Evolutionary conservation across 2,797 vertebrate genomes (phyloP).

Genomic region (Cetoscarus ocellatus): DNA sequence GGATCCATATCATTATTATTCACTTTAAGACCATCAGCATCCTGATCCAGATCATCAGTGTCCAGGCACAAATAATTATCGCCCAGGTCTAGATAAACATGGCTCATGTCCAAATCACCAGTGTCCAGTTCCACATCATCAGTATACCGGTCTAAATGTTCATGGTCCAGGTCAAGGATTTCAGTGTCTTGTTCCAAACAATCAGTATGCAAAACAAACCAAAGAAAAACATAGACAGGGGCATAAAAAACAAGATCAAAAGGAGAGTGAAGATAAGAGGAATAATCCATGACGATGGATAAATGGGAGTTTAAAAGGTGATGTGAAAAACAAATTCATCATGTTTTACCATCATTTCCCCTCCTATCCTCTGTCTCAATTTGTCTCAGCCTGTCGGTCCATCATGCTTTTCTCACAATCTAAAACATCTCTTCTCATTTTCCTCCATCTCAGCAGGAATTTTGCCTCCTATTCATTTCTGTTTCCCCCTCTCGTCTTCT

Average conservation of each 20-base stretch:
- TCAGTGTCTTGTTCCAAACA: too few species aligned
- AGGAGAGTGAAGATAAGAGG: slow-evolving; percentile 2
- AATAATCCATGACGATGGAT: background rate
- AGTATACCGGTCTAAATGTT: too few species aligned
- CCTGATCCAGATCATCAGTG: too few species aligned
- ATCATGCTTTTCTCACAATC: slow-evolving; percentile 33
- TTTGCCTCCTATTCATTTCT: slow-evolving; percentile 17
- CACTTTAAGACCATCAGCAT: too few species aligned
- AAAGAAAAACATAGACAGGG: background rate
- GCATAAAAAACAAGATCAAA: background rate
- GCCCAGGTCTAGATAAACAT: too few species aligned
- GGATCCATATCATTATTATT: too few species aligned
- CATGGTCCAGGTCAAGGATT: too few species aligned
- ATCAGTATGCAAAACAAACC: background rate
- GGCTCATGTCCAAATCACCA: too few species aligned
- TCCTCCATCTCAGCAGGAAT: background rate
- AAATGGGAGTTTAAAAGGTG: background rate
- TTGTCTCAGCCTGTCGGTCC: slow-evolving; percentile 24
- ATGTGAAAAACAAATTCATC: background rate
- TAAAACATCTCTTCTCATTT: slow-evolving; percentile 23
- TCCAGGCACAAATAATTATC: too few species aligned
- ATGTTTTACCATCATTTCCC: background rate
- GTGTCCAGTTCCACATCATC: too few species aligned
- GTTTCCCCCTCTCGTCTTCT: background rate
- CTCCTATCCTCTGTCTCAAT: background rate